These are phyloP conservation scores for Gortyna flavago DNA, from an alignment of 2,888 invertebrate genomes.

Conservation along the genomic window DNA sequence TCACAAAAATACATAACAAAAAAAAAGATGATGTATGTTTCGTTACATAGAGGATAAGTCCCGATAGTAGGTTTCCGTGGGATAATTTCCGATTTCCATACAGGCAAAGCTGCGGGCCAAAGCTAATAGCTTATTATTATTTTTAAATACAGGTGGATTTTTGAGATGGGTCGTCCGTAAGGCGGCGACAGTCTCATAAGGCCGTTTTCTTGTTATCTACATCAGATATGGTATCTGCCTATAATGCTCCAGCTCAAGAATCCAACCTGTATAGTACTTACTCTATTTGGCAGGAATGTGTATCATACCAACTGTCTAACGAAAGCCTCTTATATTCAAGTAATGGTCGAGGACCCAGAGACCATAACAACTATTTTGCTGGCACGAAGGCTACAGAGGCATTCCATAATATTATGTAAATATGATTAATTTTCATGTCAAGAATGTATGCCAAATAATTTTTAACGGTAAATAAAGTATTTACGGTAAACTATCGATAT, in stretches of 20 bases:
- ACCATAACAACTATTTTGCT: not conserved
- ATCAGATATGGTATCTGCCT: not conserved
- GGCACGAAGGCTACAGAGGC: not conserved
- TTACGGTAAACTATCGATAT: slow-evolving; percentile 27
- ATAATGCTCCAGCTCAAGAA: not conserved
- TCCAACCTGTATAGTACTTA: not conserved
- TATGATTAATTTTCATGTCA: not conserved
- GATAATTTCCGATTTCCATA: too few species aligned
- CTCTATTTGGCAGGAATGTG: not conserved
- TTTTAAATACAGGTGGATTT: too few species aligned
- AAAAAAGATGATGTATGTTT: too few species aligned
- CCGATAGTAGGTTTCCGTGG: too few species aligned
- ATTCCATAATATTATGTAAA: not conserved
- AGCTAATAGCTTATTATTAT: too few species aligned
- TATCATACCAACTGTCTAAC: not conserved
- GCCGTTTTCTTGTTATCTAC: not conserved
- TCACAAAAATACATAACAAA: too few species aligned
- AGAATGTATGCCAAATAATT: not conserved
- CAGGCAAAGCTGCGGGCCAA: too few species aligned
- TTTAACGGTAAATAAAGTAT: not conserved
- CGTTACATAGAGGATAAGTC: too few species aligned
- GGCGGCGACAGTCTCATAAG: not conserved
- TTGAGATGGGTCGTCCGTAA: too few species aligned
- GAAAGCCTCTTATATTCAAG: not conserved
- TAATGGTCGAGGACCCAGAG: too few species aligned